phyloP scores from a whole-genome alignment of 2,888 invertebrate genomes.

The Andrena minutula region DNA sequence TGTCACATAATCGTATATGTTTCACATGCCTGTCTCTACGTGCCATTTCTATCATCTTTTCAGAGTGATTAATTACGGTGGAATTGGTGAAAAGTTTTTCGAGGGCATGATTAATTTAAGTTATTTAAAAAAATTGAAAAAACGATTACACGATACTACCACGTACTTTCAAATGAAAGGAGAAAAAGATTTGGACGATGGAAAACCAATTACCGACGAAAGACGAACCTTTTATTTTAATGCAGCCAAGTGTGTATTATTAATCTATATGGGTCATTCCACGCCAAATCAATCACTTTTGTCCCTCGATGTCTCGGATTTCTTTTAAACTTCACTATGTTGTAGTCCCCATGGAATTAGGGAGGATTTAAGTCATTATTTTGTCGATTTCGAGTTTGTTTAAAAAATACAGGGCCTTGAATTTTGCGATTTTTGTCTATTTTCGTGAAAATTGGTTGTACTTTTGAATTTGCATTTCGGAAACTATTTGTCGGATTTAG shows the following conservation, averaged over 20 bases:
- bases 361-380: too few relatives aligned
- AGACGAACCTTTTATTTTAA: constrained; percentile 81
- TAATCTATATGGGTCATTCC: background rate
- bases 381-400: too few relatives aligned
- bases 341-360: too few relatives aligned
- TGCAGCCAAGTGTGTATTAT: constrained; percentile 75
- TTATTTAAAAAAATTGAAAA: constrained; percentile 90
- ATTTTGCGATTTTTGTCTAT: too few relatives aligned
- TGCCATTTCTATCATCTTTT: constrained; percentile 30
- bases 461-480: too few relatives aligned
- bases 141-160: constrained; percentile 88
- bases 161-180: constrained; percentile 86
- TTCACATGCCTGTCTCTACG: constrained; percentile 6
- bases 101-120: constrained; percentile 89
- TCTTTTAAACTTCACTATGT: too few relatives aligned
- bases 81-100: constrained; percentile 92
- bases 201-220: constrained; percentile 81
- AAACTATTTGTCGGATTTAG: too few relatives aligned
- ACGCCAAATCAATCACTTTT: too few relatives aligned
- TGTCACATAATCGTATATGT: background rate
- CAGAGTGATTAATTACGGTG: constrained; percentile 86
- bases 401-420: too few relatives aligned
- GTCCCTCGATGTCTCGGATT: too few relatives aligned
- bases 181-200: constrained; percentile 83
- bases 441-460: too few relatives aligned